Conservation (phyloP, 2,797 vertebrate genomes). For the Crocodylus rhombifer region DNA sequence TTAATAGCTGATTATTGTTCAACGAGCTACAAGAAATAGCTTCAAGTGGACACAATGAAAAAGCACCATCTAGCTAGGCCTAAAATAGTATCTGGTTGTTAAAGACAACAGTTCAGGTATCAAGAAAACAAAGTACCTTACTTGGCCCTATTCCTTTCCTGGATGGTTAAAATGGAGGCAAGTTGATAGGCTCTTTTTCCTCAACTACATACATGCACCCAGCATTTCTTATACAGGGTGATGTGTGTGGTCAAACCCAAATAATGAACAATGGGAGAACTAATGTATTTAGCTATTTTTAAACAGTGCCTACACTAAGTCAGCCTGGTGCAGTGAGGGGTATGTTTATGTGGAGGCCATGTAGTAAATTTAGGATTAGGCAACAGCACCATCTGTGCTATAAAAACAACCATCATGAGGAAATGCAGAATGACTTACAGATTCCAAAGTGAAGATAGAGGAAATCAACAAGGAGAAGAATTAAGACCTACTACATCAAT, state of each 20-base stretch:
- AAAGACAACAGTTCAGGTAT: neutral
- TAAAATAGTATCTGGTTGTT: rapidly evolving
- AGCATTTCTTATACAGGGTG: neutral
- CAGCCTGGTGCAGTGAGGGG: neutral
- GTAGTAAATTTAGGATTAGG: neutral
- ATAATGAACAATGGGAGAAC: neutral
- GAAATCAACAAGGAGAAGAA: no score
- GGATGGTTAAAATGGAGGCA: neutral
- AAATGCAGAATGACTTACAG: no score
- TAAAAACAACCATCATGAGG: no score
- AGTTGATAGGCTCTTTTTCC: neutral
- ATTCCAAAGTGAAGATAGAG: no score
- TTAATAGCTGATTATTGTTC: neutral
- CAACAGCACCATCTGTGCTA: neutral
- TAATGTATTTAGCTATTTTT: neutral
- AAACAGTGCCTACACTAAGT: neutral
- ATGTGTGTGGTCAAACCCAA: neutral
- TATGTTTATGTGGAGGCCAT: neutral
- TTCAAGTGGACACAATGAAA: neutral
- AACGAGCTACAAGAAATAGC: slow-evolving; percentile 9
- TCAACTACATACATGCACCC: neutral
- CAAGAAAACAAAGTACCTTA: neutral
- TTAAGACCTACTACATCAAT: no score
- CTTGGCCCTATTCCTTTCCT: neutral
- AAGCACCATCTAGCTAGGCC: neutral